Conservation (phyloP, 2,888 invertebrate species). For the Trisateles emortualis region DNA sequence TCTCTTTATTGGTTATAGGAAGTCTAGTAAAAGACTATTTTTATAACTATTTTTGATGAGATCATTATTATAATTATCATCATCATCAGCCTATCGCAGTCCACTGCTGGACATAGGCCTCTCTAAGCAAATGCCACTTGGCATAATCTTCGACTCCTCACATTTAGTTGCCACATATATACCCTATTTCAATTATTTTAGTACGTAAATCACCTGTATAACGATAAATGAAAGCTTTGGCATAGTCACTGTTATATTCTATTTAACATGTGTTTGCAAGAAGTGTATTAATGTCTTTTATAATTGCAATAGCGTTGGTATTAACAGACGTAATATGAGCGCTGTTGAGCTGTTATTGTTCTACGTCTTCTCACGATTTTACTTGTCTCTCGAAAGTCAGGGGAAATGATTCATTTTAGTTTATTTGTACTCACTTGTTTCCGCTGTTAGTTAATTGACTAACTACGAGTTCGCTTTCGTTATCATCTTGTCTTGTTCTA, state of each 20-base stretch:
- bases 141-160: no score
- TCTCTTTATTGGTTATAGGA: no score
- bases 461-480: conserved; percentile 43
- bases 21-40: no score
- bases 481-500: conserved; percentile 23
- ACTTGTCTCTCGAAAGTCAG: conserved; percentile 75
- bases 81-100: no score
- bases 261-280: conserved; percentile 41
- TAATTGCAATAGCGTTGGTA: conserved; percentile 39
- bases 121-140: no score
- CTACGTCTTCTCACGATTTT: conserved; percentile 76
- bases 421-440: conserved; percentile 52
- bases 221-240: conserved; percentile 2
- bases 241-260: conserved; percentile 30
- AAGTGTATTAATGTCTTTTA: conserved; percentile 34
- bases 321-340: conserved; percentile 48
- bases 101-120: no score
- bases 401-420: conserved; percentile 71
- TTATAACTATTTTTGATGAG: no score
- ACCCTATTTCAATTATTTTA: no score
- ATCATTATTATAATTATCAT: no score
- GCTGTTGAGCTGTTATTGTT: conserved; percentile 65
- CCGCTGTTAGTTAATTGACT: conserved; percentile 53
- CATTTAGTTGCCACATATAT: no score
- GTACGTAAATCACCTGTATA: neutral